These are phyloP conservation scores for Microplitis deprimator DNA, from an alignment of 2,888 invertebrate species.

Conservation along the genomic window DNA sequence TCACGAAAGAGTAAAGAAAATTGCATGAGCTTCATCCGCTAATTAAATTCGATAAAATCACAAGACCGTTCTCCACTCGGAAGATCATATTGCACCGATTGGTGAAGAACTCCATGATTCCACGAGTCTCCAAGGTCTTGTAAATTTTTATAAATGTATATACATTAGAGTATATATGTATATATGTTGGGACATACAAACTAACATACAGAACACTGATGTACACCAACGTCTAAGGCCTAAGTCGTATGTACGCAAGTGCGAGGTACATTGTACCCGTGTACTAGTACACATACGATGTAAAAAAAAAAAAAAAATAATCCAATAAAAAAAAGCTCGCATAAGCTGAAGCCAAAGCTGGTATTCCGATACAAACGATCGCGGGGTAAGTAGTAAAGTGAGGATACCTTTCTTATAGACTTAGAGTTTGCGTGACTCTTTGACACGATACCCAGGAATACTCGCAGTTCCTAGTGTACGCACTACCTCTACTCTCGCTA, in stretches of 20 bases:
- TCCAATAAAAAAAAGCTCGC: neutral
- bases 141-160: conserved; percentile 44
- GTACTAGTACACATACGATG: neutral
- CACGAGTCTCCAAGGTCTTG: conserved; percentile 23
- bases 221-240: too few species aligned
- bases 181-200: neutral
- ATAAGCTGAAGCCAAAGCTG: too few species aligned
- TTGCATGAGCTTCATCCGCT: conserved; percentile 57
- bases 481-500: conserved; percentile 36
- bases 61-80: conserved; percentile 39
- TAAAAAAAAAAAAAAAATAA: neutral
- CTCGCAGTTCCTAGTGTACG: neutral
- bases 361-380: too few species aligned
- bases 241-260: too few species aligned
- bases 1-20: conserved; percentile 22
- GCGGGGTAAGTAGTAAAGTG: too few species aligned
- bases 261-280: too few species aligned
- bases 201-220: too few species aligned
- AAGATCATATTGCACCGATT: neutral
- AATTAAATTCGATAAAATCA: conserved; percentile 64
- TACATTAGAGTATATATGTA: neutral
- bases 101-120: conserved; percentile 15
- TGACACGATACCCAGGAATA: conserved; percentile 12
- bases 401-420: neutral
- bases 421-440: conserved; percentile 30